These are phyloP conservation scores for Calidris pugnax DNA, from an alignment of 2,113 vertebrate genomes.

Conservation along the genomic window DNA sequence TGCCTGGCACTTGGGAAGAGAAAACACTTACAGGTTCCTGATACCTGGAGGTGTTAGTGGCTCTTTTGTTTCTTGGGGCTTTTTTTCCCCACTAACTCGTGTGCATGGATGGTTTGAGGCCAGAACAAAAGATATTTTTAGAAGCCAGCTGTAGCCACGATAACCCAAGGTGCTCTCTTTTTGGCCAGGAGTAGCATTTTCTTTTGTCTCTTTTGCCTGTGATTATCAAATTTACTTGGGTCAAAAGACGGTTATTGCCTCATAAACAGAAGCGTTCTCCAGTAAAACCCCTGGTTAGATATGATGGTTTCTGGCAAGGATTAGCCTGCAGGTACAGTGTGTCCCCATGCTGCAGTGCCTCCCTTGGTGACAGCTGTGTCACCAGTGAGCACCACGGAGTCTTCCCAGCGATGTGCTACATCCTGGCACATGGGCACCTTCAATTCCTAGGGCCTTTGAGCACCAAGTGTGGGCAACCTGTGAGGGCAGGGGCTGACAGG, in stretches of 20 bases:
- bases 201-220: background rate
- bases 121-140: background rate
- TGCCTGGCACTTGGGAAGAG: background rate
- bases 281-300: background rate
- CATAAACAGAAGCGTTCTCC: background rate
- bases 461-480: background rate
- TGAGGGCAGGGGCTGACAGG: background rate
- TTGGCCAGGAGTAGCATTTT: background rate
- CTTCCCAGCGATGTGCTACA: background rate
- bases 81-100: accelerated
- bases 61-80: background rate
- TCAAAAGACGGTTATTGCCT: background rate
- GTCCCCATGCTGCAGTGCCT: background rate
- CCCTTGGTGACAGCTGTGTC: background rate
- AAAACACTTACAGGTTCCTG: background rate
- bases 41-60: background rate
- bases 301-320: background rate
- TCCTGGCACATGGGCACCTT: background rate
- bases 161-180: background rate
- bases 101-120: background rate
- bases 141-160: background rate
- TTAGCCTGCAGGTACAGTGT: background rate
- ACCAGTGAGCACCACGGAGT: background rate
- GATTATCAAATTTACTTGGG: background rate
- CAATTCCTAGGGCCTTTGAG: background rate